These are phyloP conservation scores for Eupithecia subumbrata DNA, from an alignment of 2,888 invertebrate species.

Conservation along the genomic window DNA sequence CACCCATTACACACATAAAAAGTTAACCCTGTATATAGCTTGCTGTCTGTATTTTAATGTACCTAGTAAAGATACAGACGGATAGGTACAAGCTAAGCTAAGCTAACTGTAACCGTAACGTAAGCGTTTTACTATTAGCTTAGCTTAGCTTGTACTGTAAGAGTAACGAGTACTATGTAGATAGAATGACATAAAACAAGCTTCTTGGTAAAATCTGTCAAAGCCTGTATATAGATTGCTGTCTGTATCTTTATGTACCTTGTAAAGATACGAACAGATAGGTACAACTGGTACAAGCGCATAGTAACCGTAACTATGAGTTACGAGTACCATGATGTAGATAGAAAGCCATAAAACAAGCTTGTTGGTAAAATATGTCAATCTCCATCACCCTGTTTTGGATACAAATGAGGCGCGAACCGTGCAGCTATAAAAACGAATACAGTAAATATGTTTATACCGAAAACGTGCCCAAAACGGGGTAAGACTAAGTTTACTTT, in stretches of 20 bases:
- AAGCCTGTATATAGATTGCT: too few relatives aligned
- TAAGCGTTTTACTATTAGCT: too few relatives aligned
- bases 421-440: neutral
- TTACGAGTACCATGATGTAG: neutral
- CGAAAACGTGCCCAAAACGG: conserved; percentile 10
- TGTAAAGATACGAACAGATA: too few relatives aligned
- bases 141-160: too few relatives aligned
- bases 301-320: neutral
- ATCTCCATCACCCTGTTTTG: conserved; percentile 12
- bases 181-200: too few relatives aligned
- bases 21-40: neutral
- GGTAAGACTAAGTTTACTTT: neutral
- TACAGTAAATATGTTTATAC: conserved; percentile 19
- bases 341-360: neutral
- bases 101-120: too few relatives aligned
- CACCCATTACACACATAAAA: too few relatives aligned
- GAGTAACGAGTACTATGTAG: too few relatives aligned
- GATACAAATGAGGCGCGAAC: conserved; percentile 9
- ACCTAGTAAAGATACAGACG: neutral
- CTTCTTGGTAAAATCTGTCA: too few relatives aligned
- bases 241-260: too few relatives aligned
- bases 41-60: neutral
- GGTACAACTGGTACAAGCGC: neutral
- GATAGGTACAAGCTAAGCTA: too few relatives aligned
- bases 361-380: conserved; percentile 4